These are phyloP conservation scores for Lutraria rhynchaena DNA, from an alignment of 1,140 invertebrate genomes.

Conservation along the genomic window DNA sequence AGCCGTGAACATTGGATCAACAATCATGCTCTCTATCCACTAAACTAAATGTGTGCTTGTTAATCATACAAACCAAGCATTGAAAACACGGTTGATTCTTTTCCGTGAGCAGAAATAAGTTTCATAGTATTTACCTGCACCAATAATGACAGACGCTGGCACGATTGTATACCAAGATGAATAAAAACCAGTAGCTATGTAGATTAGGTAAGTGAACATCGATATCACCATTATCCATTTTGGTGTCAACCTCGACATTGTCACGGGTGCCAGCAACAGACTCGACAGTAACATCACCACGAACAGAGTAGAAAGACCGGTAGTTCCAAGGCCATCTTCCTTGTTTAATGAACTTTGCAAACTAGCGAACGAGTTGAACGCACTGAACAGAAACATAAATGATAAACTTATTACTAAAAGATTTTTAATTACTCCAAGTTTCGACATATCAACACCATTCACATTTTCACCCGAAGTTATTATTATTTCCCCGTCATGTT, in stretches of 20 bases:
- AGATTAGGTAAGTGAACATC: not conserved
- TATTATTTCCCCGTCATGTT: too few species aligned
- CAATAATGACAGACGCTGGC: constrained; percentile 29
- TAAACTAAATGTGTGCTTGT: too few species aligned
- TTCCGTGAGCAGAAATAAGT: too few species aligned
- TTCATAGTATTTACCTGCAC: constrained; percentile 5
- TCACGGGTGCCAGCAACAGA: constrained; percentile 22
- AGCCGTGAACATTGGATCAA: too few species aligned
- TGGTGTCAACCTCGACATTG: not conserved
- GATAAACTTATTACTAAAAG: constrained; percentile 4
- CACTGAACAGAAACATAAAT: constrained; percentile 27
- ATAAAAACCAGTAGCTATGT: constrained; percentile 31
- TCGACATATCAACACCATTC: not conserved
- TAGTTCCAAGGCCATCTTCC: constrained; percentile 23
- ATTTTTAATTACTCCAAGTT: not conserved
- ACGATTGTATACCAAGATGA: constrained; percentile 30
- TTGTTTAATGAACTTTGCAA: constrained; percentile 35
- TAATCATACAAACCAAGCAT: too few species aligned
- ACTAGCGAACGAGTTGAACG: constrained; percentile 19
- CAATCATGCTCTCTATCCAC: too few species aligned
- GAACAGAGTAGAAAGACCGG: constrained; percentile 15
- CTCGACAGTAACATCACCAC: not conserved
- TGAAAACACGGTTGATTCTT: too few species aligned
- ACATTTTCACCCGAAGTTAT: not conserved
- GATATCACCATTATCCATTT: constrained; percentile 33